These are phyloP conservation scores for Pristionchus exspectatus DNA, from an alignment of 2,888 invertebrate species.

Conservation along the genomic window DNA sequence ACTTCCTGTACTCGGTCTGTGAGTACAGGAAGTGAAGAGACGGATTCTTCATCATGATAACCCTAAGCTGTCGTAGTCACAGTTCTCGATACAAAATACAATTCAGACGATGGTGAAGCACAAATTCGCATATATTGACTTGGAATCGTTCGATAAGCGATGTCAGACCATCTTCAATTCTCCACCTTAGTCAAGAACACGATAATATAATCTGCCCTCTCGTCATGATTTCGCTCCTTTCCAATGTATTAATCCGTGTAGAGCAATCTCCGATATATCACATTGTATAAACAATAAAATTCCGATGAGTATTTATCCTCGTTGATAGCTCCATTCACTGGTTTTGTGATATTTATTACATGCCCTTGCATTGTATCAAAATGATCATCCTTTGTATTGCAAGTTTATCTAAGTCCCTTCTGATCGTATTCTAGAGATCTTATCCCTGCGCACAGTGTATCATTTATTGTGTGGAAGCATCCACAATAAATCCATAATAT, in stretches of 20 bases:
- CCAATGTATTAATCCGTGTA: constrained; percentile 3
- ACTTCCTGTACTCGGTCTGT: no score
- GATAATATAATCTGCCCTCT: neutral
- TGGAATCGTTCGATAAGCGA: neutral
- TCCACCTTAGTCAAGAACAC: neutral
- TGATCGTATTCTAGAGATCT: neutral
- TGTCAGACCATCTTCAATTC: constrained; percentile 9
- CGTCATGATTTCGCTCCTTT: neutral
- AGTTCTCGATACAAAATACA: neutral
- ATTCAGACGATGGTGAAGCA: constrained; percentile 39
- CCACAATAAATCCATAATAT: constrained; percentile 3
- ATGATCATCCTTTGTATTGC: neutral
- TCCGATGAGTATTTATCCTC: neutral
- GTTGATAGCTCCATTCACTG: constrained; percentile 7
- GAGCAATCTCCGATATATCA: neutral
- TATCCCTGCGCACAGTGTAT: neutral
- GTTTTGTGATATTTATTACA: neutral
- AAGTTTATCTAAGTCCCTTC: neutral
- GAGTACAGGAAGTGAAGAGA: no score
- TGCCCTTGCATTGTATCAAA: neutral
- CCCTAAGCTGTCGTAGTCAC: no score
- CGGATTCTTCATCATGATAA: no score
- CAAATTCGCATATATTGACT: neutral
- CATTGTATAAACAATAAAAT: neutral
- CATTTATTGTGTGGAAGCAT: neutral